These are phyloP conservation scores for Dermochelys coriacea DNA, from an alignment of 2,797 vertebrate species.

Conservation along the genomic window DNA sequence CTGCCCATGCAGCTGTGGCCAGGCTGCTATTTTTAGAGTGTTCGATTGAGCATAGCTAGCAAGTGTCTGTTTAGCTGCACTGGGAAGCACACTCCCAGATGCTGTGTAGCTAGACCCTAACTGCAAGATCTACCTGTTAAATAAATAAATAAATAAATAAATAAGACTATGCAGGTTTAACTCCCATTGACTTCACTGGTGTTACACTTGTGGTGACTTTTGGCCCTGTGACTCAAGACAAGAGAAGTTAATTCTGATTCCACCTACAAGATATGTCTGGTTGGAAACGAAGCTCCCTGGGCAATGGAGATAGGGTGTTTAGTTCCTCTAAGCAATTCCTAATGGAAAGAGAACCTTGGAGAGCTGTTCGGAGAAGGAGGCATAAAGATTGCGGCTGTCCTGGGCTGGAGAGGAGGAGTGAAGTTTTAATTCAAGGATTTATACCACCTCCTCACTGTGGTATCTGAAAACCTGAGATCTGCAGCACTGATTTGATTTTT, in stretches of 20 bases:
- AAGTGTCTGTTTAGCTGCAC: neutral
- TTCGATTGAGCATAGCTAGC: neutral
- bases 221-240: rapidly evolving
- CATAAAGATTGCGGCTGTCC: neutral
- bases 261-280: rapidly evolving
- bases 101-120: no score
- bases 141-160: no score
- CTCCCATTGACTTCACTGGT: neutral
- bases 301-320: neutral
- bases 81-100: neutral
- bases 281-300: neutral
- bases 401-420: neutral
- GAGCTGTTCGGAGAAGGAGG: neutral
- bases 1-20: no score
- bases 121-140: no score
- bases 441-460: neutral
- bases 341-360: neutral
- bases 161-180: neutral
- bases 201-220: neutral
- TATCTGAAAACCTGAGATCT: neutral
- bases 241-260: neutral
- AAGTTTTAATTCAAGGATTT: neutral
- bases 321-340: neutral
- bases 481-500: neutral
- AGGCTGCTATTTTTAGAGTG: neutral